Base-by-base conservation (phyloP, 2,888 invertebrate genomes). In the Stenchaetothrips biformis region DNA sequence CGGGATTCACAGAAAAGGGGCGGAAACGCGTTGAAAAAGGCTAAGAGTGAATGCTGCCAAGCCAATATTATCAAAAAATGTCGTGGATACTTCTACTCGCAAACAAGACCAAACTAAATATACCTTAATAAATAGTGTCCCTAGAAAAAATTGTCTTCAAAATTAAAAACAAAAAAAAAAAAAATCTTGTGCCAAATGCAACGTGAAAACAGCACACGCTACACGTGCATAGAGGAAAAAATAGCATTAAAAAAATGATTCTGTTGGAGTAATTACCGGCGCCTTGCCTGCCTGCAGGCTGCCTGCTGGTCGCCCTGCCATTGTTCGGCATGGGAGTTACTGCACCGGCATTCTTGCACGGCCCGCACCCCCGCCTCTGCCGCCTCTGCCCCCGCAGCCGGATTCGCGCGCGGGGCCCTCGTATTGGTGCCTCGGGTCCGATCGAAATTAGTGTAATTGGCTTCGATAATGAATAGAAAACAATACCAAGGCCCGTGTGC, bases 391-490 rank as follows among this genome's bases (percentile, higher is more conserved):
- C 16, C 53, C 53, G 37, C 37, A 37, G 37, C 37, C 37, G 4
- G 37, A 37, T 37, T 37, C 37, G 37, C 37, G 37, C 37, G 37
- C 37, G 37, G 37, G 37, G 37, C 37, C 37, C 37, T 37, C 37
- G 37, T 37, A 37, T 37, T 37, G 37, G 37, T 2, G 37, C 37
- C 37, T 37, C 37, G 37, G 37, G 37, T 37, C 37, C 37, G 37
- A 37, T 37, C 53, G 67, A 25, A 74, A 74, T 74, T 74, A 74
- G 67, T 74, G 67, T 74, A 74, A 74, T 74, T 74, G 67, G 67
- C 67, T 74, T 8, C 25, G 67, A 74, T 74, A 74, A 74, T 74
- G 67, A 74, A 74, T 74, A 74, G 67, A 25, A 11, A 74, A 74
- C 67, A 74, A 74, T 25, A 74, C 67, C 67, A 9, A 7, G 13